phyloP scores from a whole-genome alignment of 2,888 invertebrate genomes.

The Protonemura montana region DNA sequence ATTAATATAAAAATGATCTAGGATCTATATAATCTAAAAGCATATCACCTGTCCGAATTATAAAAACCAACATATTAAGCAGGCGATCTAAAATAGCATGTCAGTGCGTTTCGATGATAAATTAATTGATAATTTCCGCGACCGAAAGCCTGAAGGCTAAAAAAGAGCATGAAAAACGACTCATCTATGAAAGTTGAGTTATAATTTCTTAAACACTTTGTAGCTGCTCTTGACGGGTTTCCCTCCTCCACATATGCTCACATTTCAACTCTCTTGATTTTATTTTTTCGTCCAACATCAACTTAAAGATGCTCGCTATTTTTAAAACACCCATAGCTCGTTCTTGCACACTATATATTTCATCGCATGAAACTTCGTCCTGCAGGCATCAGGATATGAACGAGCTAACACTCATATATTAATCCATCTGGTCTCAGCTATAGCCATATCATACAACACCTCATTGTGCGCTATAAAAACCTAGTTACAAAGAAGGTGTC shows the following conservation, averaged over 20 bases:
- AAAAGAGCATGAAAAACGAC: neutral
- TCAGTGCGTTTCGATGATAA: slow-evolving; percentile 22
- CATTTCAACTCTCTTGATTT: neutral
- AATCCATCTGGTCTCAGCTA: neutral
- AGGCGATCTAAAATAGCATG: slow-evolving; percentile 22
- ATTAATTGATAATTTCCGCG: slow-evolving; percentile 24
- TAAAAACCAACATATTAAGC: slow-evolving; percentile 27
- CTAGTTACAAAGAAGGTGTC: neutral
- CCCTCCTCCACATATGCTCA: slow-evolving; percentile 34
- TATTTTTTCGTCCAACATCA: slow-evolving; percentile 36
- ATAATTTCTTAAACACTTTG: slow-evolving; percentile 41
- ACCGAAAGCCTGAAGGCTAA: neutral
- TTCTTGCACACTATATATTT: neutral
- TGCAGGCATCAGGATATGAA: neutral
- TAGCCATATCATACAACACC: slow-evolving; percentile 12
- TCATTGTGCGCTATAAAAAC: slow-evolving; percentile 24
- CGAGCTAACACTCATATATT: neutral
- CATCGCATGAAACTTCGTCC: neutral
- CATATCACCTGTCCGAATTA: slow-evolving; percentile 30
- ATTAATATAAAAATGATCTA: slow-evolving; percentile 14
- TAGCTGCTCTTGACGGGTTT: neutral
- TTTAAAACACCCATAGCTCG: slow-evolving; percentile 14
- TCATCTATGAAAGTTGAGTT: neutral
- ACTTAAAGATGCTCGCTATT: slow-evolving; percentile 26
- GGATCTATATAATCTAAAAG: neutral